phyloP scores from a whole-genome alignment of 2,113 vertebrate genomes.

The Mus spicilegus region DNA sequence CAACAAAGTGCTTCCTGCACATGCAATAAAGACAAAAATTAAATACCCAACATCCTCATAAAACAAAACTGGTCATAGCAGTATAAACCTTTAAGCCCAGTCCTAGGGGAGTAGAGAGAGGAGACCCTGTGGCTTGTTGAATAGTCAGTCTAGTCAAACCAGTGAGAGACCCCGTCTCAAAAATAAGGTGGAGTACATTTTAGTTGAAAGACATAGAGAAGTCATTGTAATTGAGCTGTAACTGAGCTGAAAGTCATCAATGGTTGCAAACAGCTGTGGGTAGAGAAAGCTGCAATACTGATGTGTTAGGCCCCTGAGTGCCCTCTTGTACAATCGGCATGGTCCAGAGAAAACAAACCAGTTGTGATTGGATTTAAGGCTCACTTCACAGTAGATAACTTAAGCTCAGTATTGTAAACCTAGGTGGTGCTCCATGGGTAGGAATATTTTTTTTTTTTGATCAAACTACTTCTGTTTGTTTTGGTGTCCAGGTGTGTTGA shows the following conservation, averaged over 20 bases:
- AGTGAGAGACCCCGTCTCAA: neutral
- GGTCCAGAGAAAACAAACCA: neutral
- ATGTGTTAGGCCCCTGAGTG: neutral
- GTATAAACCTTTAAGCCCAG: neutral
- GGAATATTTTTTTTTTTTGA: too few relatives aligned
- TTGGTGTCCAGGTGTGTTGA: neutral
- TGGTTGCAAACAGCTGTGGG: neutral
- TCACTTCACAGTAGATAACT: neutral
- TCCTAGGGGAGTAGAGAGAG: neutral
- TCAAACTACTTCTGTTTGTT: neutral
- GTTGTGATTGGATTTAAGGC: neutral
- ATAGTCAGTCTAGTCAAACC: neutral
- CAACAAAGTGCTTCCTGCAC: neutral
- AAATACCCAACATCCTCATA: neutral
- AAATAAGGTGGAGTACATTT: neutral
- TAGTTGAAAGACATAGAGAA: neutral
- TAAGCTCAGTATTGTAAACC: neutral
- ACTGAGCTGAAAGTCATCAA: neutral
- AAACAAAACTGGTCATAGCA: neutral
- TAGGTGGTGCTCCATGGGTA: too few relatives aligned
- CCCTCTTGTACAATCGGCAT: neutral
- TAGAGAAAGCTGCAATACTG: neutral
- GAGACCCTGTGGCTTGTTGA: neutral
- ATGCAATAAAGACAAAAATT: neutral
- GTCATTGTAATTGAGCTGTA: neutral